Evolutionary conservation across 2,113 vertebrate species (phyloP).

Genomic region (Ciconia boyciana): DNA sequence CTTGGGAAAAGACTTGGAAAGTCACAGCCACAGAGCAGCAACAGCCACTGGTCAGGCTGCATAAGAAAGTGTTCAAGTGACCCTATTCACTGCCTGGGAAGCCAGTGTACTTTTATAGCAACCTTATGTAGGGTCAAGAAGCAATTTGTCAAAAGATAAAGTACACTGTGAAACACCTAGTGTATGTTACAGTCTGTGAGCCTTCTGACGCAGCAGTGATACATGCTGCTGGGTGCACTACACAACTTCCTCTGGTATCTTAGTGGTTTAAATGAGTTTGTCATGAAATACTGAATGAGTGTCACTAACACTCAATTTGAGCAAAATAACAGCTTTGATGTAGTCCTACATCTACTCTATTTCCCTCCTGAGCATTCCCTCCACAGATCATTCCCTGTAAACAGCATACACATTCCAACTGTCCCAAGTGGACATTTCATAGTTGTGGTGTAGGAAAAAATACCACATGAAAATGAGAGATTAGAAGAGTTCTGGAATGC

Average conservation of each 20-base stretch:
- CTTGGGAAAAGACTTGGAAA: neutral
- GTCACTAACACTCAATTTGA: neutral
- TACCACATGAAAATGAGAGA: neutral
- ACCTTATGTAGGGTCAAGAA: neutral
- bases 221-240: neutral
- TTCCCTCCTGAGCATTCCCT: neutral
- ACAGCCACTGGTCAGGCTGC: neutral
- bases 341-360: neutral
- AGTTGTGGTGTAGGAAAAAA: neutral
- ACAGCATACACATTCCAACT: fast-evolving
- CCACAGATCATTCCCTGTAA: neutral
- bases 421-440: neutral
- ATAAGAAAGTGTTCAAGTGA: neutral
- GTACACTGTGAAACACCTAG: neutral
- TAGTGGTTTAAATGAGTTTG: neutral
- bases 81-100: neutral
- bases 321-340: neutral
- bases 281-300: neutral
- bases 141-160: neutral
- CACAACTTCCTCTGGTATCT: neutral
- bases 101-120: neutral
- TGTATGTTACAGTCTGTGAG: neutral
- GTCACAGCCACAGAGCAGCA: neutral
- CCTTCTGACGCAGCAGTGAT: neutral
- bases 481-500: neutral